Percentiles rank a stretch among this genome's conserved stretches.
These are phyloP conservation scores for Amphipoea oculea DNA, from an alignment of 2,888 invertebrate genomes.

Conservation along the genomic window DNA sequence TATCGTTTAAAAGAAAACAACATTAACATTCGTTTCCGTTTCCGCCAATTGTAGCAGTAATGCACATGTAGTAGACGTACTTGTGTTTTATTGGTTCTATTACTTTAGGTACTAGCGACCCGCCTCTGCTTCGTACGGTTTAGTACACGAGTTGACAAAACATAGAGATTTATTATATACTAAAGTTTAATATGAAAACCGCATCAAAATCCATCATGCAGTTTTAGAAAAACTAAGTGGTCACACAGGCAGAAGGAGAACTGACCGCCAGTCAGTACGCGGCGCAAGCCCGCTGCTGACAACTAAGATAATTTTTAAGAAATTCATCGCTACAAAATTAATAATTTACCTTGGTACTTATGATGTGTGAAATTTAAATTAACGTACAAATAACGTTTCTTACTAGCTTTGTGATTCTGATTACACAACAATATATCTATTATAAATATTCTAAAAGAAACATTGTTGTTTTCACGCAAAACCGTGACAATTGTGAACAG, in stretches of 20 bases:
- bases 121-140: not conserved
- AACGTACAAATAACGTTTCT: not conserved
- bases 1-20: conserved; percentile 7
- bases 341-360: not conserved
- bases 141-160: not conserved
- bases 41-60: conserved; percentile 6
- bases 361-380: not conserved
- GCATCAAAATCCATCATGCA: not conserved
- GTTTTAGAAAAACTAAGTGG: not conserved
- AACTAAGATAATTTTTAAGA: no score
- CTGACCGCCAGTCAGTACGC: no score
- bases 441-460: not conserved
- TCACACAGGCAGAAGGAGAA: not conserved
- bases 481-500: conserved; percentile 13
- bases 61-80: not conserved
- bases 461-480: conserved; percentile 17
- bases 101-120: not conserved
- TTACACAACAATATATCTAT: conserved; percentile 7
- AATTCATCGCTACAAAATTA: not conserved
- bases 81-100: not conserved
- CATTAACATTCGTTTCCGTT: conserved; percentile 23
- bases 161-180: not conserved
- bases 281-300: not conserved
- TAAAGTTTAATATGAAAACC: not conserved
- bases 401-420: not conserved